A percentile compares a stretch with the other conserved stretches of the same genome.
Conservation (phyloP, 2,113 vertebrate genomes). For the Nicator chloris region DNA sequence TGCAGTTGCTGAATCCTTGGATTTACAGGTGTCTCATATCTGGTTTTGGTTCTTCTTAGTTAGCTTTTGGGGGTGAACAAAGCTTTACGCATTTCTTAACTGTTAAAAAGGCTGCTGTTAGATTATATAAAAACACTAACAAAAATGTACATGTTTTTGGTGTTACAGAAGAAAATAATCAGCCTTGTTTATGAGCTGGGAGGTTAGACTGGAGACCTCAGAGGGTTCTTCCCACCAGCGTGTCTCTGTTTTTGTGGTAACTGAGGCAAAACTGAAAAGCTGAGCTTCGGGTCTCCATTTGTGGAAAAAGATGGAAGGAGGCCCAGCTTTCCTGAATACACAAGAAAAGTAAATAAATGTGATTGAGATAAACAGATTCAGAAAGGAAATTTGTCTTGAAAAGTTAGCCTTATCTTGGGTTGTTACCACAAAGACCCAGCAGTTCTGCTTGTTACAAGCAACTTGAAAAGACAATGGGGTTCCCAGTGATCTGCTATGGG, state of each 20-base stretch:
- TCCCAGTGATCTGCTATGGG: rapidly evolving
- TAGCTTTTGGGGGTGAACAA: neutral
- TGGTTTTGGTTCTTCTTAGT: neutral
- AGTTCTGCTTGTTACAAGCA: neutral
- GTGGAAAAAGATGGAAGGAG: neutral
- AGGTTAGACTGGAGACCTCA: neutral
- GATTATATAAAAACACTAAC: neutral
- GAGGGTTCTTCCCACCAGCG: neutral
- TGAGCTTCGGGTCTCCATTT: neutral
- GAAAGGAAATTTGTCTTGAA: neutral
- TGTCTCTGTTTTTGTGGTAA: neutral
- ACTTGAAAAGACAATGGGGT: neutral
- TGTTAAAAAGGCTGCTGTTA: neutral
- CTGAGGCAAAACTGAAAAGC: neutral
- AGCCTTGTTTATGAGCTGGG: neutral
- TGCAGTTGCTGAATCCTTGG: neutral
- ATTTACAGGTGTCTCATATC: neutral
- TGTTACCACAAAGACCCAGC: neutral
- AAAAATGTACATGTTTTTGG: neutral
- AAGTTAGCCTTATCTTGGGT: neutral
- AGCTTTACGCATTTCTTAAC: neutral
- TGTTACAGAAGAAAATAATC: neutral
- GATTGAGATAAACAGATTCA: neutral
- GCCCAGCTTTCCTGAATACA: neutral
- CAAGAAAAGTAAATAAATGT: neutral